Evolutionary conservation across 1,140 invertebrate genomes (phyloP), one percentile per base, ranked within the genome.

Genomic region (Lepidurus couesii): DNA sequence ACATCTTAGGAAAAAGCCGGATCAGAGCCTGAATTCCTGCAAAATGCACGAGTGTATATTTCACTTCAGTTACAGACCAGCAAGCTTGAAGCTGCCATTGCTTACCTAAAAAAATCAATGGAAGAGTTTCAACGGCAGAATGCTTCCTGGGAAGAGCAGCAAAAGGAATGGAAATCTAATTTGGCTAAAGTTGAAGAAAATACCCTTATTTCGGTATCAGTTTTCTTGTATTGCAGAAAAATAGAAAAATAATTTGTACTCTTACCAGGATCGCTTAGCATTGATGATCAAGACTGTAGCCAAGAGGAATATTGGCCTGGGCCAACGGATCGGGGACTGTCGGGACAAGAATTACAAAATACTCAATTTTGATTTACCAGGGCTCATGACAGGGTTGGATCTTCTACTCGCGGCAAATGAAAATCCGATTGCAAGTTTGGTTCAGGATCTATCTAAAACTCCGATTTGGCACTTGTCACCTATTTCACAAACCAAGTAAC

Each of bases 91-190:
- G 74, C 65, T 21, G 73, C 78, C 24, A 75, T 79, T 45, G 65
- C 74, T 21, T 13, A 44, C 2, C 44, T 79, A n/a, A n/a, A 74
- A 26, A 75, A 11, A 43, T 43, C 43, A 34, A 24, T 45, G 42
- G 73, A 79, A 24, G 78, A 75, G 24, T 26, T 79, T 34, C 73
- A 75, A 44, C 42, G 42, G 7, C 53, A 65, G 3, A 65, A 65
- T 65, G 16, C 53, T 65, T 13, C 53, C 16, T 65, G 53, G 53
- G 53, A 65, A 65, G 53, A 65, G 9, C 53, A 65, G 21, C 53
- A 65, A 65, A 16, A 13, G n/a, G 53, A 65, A 3, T 65, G 53
- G 53, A 21, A 65, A 13, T 5, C 53, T 65, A 13, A 16, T 16
- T 65, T 65, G 13, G 16, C 53, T 7, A 65, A 65, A 65, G 13